phyloP scores from a whole-genome alignment of 2,888 invertebrate genomes.

The Drosophila neotestacea region DNA sequence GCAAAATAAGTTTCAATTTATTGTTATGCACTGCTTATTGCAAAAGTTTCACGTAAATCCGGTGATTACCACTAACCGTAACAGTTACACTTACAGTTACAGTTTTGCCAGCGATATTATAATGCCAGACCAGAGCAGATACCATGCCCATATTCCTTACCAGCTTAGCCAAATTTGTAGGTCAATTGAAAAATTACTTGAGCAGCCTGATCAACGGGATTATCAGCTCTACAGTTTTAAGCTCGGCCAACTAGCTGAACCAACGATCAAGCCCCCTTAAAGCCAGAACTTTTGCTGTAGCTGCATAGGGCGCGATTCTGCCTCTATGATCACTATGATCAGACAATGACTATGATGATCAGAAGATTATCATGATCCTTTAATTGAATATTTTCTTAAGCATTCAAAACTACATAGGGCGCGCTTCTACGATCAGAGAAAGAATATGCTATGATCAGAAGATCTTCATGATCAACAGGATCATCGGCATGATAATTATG shows the following conservation, averaged over 20 bases:
- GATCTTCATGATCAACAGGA: too few relatives aligned
- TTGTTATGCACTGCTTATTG: conserved; percentile 61
- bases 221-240: conserved; percentile 34
- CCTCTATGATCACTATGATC: not conserved
- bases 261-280: conserved; percentile 50
- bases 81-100: conserved; percentile 18
- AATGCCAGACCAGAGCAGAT: not conserved
- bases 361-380: not conserved
- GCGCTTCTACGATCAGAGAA: too few relatives aligned
- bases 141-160: conserved; percentile 13
- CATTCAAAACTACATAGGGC: not conserved
- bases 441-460: too few relatives aligned
- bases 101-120: not conserved
- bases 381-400: not conserved
- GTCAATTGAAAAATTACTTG: conserved; percentile 73
- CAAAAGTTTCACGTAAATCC: conserved; percentile 78
- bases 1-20: conserved; percentile 53
- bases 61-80: conserved; percentile 55
- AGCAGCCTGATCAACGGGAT: conserved; percentile 47
- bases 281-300: conserved; percentile 36
- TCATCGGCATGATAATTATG: too few relatives aligned
- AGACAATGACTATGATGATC: not conserved
- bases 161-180: conserved; percentile 69
- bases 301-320: conserved; percentile 41
- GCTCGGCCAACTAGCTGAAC: not conserved